Conservation (phyloP, 2,888 invertebrate species). For the Tenthredo livida region DNA sequence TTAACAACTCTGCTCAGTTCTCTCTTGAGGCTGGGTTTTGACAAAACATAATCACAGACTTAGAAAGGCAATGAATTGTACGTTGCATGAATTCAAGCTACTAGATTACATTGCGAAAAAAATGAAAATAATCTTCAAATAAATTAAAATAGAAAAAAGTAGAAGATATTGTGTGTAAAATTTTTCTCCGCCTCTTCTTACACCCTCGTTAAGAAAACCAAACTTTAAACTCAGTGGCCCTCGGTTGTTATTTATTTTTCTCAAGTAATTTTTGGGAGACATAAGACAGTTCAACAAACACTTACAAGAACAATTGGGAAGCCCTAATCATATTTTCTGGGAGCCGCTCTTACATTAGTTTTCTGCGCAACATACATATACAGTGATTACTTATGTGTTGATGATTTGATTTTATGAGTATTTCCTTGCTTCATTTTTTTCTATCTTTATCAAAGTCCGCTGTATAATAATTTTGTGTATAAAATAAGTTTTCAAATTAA, state of each 20-base stretch:
- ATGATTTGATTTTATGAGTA: conserved; percentile 17
- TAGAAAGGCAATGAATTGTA: neutral
- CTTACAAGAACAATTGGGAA: conserved; percentile 74
- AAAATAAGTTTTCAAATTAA: no score
- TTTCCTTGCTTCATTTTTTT: conserved; percentile 51
- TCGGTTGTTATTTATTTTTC: conserved; percentile 25
- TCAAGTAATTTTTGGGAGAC: conserved; percentile 35
- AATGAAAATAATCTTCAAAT: neutral
- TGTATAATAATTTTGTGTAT: conserved; percentile 1
- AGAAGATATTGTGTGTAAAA: conserved; percentile 12
- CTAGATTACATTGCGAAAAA: conserved; percentile 19
- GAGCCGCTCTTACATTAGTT: conserved; percentile 74
- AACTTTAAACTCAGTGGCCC: conserved; percentile 45
- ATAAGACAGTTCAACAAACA: conserved; percentile 66
- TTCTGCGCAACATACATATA: conserved; percentile 73
- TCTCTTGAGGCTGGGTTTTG: conserved; percentile 11
- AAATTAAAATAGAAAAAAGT: neutral
- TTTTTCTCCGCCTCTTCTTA: conserved; percentile 1
- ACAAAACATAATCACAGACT: neutral
- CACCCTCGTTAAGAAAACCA: neutral
- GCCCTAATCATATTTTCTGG: conserved; percentile 72
- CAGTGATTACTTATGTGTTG: conserved; percentile 57
- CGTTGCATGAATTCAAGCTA: conserved; percentile 16
- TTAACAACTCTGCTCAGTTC: conserved; percentile 14
- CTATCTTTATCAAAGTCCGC: neutral